phyloP scores from a whole-genome alignment of 2,797 vertebrate species.

The Xiphophorus birchmanni region DNA sequence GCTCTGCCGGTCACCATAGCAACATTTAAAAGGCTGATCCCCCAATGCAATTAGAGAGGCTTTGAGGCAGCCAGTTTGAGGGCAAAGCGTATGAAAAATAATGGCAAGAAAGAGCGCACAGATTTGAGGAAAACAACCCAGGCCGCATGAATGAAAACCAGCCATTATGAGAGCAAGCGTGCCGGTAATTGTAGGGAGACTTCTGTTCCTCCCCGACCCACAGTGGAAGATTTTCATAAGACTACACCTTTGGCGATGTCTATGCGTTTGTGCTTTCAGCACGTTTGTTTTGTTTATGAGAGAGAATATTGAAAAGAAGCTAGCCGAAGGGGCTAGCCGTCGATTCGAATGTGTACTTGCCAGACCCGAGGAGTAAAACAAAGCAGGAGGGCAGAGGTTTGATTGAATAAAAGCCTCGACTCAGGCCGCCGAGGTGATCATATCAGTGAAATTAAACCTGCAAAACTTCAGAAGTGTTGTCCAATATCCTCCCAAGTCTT shows the following conservation, averaged over 20 bases:
- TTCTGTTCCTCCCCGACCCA: constrained; percentile 30
- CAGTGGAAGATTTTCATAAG: constrained; percentile 51
- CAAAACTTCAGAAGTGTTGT: constrained; percentile 42
- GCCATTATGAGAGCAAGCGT: constrained; percentile 42
- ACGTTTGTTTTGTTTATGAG: constrained; percentile 2
- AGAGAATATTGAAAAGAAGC: constrained; percentile 1
- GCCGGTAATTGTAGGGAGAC: constrained; percentile 41
- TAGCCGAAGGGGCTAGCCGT: constrained; percentile 13
- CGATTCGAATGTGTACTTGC: constrained; percentile 32
- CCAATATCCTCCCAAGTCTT: constrained; percentile 52
- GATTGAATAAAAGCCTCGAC: constrained; percentile 43
- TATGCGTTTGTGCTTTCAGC: constrained; percentile 11
- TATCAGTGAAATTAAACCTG: constrained; percentile 70
- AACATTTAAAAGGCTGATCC: constrained; percentile 83
- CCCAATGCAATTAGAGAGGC: constrained; percentile 80
- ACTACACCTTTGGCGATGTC: constrained; percentile 27
- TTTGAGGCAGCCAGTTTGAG: constrained; percentile 76
- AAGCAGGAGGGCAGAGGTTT: constrained; percentile 23
- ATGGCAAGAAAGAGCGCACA: constrained; percentile 63
- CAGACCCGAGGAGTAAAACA: constrained; percentile 4
- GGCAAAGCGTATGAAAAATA: constrained; percentile 72
- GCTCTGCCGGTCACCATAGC: constrained; percentile 81
- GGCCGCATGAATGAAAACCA: constrained; percentile 55
- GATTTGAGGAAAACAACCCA: constrained; percentile 60
- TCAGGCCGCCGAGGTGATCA: constrained; percentile 56